These are phyloP conservation scores for Euzetes globulus DNA, from an alignment of 2,888 invertebrate genomes.

Conservation along the genomic window DNA sequence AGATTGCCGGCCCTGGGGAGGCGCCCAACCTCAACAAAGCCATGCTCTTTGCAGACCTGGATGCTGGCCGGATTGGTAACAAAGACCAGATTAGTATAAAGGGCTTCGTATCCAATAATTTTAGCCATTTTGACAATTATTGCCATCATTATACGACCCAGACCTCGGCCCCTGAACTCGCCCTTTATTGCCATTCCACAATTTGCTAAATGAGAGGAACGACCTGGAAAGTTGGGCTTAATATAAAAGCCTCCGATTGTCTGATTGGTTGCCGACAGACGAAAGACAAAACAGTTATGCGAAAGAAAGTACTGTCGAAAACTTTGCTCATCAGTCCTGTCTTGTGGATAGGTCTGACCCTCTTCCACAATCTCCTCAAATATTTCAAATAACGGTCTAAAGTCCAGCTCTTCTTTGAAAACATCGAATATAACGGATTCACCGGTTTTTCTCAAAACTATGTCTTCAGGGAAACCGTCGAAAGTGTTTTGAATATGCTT, in stretches of 20 bases:
- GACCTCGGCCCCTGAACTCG: conserved; percentile 35
- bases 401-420: conserved; percentile 31
- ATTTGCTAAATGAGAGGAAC: conserved; percentile 40
- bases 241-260: conserved; percentile 38
- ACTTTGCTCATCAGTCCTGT: conserved; percentile 28
- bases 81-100: conserved; percentile 41
- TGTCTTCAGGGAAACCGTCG: conserved; percentile 32
- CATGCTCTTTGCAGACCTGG: conserved; percentile 36
- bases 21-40: conserved; percentile 37
- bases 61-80: conserved; percentile 37
- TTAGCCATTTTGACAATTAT: conserved; percentile 35
- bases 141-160: conserved; percentile 37
- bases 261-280: neutral
- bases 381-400: conserved; percentile 33
- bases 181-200: conserved; percentile 36
- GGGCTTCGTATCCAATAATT: conserved; percentile 38
- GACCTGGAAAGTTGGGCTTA: conserved; percentile 40
- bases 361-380: conserved; percentile 35
- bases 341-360: conserved; percentile 40
- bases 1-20: conserved; percentile 40
- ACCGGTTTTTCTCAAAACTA: conserved; percentile 29
- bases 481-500: neutral
- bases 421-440: conserved; percentile 33
- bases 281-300: conserved; percentile 35
- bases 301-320: conserved; percentile 38